phyloP scores from a whole-genome alignment of 1,140 invertebrate genomes.

The Drosophila ironensis region DNA sequence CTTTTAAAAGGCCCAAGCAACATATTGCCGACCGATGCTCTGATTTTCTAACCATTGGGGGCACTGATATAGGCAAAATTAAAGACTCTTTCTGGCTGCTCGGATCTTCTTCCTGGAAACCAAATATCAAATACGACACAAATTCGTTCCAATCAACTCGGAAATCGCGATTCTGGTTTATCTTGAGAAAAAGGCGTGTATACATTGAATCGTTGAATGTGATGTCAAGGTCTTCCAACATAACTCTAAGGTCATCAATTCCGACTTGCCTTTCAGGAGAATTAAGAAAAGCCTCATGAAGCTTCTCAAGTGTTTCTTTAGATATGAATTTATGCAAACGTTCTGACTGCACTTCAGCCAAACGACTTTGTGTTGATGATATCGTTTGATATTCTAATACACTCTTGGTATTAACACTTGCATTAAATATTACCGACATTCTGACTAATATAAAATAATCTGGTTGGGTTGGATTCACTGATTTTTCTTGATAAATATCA shows the following conservation, averaged over 20 bases:
- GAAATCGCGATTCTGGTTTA: slow-evolving; percentile 83
- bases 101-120: slow-evolving; percentile 85
- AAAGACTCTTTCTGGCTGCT: slow-evolving; percentile 83
- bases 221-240: slow-evolving; percentile 45
- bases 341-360: slow-evolving; percentile 39
- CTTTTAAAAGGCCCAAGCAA: slow-evolving; percentile 82
- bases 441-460: no score
- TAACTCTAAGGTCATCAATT: slow-evolving; percentile 31
- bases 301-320: slow-evolving; percentile 43
- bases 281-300: slow-evolving; percentile 28
- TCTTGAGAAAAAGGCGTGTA: slow-evolving; percentile 69
- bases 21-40: slow-evolving; percentile 85
- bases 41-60: slow-evolving; percentile 84
- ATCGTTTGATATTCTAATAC: slow-evolving; percentile 58
- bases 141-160: slow-evolving; percentile 87
- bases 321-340: slow-evolving; percentile 63
- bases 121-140: slow-evolving; percentile 86
- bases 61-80: slow-evolving; percentile 84
- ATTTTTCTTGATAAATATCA: no score
- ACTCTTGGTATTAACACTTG: slow-evolving; percentile 31
- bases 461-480: no score
- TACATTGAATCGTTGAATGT: slow-evolving; percentile 55
- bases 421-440: slow-evolving; percentile 36
- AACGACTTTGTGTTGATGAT: slow-evolving; percentile 40
- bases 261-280: slow-evolving; percentile 22